phyloP scores from a whole-genome alignment of 2,888 invertebrate genomes.

The Cordilura impudica region DNA sequence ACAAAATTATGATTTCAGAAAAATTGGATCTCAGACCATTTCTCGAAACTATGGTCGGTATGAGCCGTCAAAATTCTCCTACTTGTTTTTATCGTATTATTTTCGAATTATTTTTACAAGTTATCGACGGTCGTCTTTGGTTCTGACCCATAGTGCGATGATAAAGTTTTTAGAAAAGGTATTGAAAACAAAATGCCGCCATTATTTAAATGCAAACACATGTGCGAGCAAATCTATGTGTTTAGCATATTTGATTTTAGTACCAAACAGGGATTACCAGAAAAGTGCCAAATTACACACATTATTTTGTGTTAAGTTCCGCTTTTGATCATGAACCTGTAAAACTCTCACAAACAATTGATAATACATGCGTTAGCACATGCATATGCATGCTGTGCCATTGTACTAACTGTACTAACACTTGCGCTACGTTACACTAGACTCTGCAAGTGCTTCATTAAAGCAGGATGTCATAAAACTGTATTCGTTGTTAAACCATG shows the following conservation, averaged over 20 bases:
- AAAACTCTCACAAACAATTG: not conserved
- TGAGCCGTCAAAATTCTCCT: too few species aligned
- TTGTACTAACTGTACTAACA: not conserved
- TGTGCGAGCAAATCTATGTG: not conserved
- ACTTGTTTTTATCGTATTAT: too few species aligned
- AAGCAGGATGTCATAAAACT: conserved; percentile 59
- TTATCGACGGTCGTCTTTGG: too few species aligned
- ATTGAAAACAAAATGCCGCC: conserved; percentile 54
- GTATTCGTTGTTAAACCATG: conserved; percentile 39
- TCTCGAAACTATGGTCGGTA: too few species aligned
- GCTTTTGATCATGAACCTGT: conserved; percentile 27
- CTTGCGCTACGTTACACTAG: not conserved
- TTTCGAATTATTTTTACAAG: too few species aligned
- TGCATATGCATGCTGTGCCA: conserved; percentile 37
- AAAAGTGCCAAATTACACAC: conserved; percentile 63
- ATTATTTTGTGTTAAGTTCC: conserved; percentile 45
- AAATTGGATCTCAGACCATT: too few species aligned
- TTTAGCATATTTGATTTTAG: conserved; percentile 30
- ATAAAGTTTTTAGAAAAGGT: not conserved
- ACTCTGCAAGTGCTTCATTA: conserved; percentile 42
- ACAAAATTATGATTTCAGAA: too few species aligned
- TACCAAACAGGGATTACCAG: conserved; percentile 58
- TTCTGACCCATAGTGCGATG: not conserved
- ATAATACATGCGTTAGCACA: conserved; percentile 4
- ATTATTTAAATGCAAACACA: conserved; percentile 2